phyloP scores from a whole-genome alignment of 2,113 vertebrate genomes.

The Eulacestoma nigropectus region DNA sequence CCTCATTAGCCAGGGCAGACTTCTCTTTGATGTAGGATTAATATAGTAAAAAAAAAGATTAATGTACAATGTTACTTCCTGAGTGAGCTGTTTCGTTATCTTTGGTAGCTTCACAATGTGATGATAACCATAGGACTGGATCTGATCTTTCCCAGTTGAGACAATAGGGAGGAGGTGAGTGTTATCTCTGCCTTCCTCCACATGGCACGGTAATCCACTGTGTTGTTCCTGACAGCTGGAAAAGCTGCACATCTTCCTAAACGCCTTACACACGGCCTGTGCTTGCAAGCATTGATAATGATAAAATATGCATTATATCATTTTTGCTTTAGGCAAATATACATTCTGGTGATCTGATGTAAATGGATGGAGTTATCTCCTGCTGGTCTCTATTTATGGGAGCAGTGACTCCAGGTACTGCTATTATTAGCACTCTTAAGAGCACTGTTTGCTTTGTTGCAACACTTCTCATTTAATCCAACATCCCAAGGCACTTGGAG shows the following conservation, averaged over 20 bases:
- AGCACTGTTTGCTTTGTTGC: constrained; percentile 26
- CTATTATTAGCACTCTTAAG: constrained; percentile 37
- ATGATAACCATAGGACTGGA: not conserved
- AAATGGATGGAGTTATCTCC: not conserved
- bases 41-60: not conserved
- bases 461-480: constrained; percentile 32
- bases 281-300: not conserved
- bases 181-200: not conserved
- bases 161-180: not conserved
- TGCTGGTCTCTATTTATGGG: constrained; percentile 39
- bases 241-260: not conserved
- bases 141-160: not conserved
- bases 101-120: not conserved
- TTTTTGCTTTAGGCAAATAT: not conserved
- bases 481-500: constrained; percentile 21
- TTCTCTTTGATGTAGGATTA: not conserved
- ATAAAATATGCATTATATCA: constrained; percentile 13
- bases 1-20: not conserved
- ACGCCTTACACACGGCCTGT: not conserved
- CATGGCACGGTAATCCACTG: not conserved
- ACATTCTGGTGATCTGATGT: constrained; percentile 14
- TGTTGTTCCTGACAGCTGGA: not conserved
- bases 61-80: not conserved
- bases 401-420: constrained; percentile 19
- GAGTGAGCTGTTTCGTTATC: not conserved